phyloP scores from a whole-genome alignment of 2,888 invertebrate genomes.

The Slavum lentiscoides region DNA sequence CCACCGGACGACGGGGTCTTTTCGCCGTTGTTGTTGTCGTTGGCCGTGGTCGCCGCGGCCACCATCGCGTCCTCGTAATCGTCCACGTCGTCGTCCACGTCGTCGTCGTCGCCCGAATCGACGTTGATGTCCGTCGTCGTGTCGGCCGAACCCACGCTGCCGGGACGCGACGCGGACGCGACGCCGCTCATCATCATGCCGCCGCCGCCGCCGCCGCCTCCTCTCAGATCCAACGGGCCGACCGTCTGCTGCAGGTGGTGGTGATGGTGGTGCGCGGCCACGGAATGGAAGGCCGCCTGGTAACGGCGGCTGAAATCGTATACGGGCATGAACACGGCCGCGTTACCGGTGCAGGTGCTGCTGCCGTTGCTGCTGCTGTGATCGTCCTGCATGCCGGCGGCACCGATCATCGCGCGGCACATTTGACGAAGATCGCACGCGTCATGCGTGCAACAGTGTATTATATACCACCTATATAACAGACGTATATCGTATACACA shows the following conservation, averaged over 20 bases:
- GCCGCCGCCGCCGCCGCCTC: slow-evolving; percentile 56
- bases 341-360: neutral
- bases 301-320: slow-evolving; percentile 53
- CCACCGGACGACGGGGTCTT: slow-evolving; percentile 59
- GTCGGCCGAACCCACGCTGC: slow-evolving; percentile 56
- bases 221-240: slow-evolving; percentile 61
- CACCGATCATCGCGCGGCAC: slow-evolving; percentile 49
- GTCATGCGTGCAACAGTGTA: neutral
- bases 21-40: slow-evolving; percentile 57
- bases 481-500: too few species aligned
- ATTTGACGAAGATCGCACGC: slow-evolving; percentile 26
- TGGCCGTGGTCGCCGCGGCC: slow-evolving; percentile 8
- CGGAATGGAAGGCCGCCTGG: slow-evolving; percentile 50
- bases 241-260: slow-evolving; percentile 32
- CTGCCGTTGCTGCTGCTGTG: slow-evolving; percentile 12
- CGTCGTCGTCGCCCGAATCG: slow-evolving; percentile 61
- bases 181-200: slow-evolving; percentile 59
- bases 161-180: slow-evolving; percentile 58
- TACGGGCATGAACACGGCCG: slow-evolving; percentile 43
- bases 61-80: slow-evolving; percentile 56
- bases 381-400: slow-evolving; percentile 45
- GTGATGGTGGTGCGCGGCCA: slow-evolving; percentile 22
- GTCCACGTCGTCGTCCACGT: slow-evolving; percentile 62
- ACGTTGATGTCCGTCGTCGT: slow-evolving; percentile 59
- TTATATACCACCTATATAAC: too few species aligned